Evolutionary conservation across 2,113 vertebrate species (phyloP), one percentile per base, ranked within the genome.

Genomic region (Oreochromis tanganicae): DNA sequence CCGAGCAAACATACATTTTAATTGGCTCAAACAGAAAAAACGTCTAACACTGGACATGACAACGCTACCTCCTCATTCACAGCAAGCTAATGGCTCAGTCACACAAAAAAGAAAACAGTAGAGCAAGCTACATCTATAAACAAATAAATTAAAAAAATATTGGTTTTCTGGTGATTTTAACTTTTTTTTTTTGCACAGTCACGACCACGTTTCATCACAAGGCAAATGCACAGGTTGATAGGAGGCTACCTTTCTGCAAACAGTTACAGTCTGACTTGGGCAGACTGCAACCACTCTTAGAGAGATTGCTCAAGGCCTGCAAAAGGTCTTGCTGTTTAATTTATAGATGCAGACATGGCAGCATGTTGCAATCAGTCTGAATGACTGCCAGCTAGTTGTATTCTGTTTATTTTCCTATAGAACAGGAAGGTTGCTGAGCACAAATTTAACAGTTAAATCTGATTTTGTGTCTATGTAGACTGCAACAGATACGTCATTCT

Each of bases 201-300:
- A 36, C 19, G 3, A 36, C 32, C 32, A 63, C 0, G 0, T 63
- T n/a, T 63, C 59, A 36, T 1, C 32, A 19, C 34, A 36, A 36
- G 32, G 0, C 9, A 63, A 36, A 36, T 12, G 17, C 6, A 66
- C 17, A n/a, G 61, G 61, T 36, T 66, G 29, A 63, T n/a, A 63
- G 32, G 59, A 36, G 34, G 59, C 32, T 34, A 63, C 17, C 9
- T 36, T 63, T 63, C 59, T 63, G 59, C 59, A 63, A 36, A 63
- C 17, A 63, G 32, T n/a, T 11, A 19, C 9, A 36, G 1, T 63
- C 59, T 63, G 32, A 36, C 32, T 12, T 63, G 9, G 32, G 32
- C 59, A 36, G 59, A 9, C 2, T 66, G 32, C 9, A 66, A 66
- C 10, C 61, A 21, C 1, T 66, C 34, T n/a, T n/a, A 66, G 61